Evolutionary conservation across 2,888 invertebrate species (phyloP), one percentile per base, ranked within the genome.

Genomic region (Metacarcinus magister): DNA sequence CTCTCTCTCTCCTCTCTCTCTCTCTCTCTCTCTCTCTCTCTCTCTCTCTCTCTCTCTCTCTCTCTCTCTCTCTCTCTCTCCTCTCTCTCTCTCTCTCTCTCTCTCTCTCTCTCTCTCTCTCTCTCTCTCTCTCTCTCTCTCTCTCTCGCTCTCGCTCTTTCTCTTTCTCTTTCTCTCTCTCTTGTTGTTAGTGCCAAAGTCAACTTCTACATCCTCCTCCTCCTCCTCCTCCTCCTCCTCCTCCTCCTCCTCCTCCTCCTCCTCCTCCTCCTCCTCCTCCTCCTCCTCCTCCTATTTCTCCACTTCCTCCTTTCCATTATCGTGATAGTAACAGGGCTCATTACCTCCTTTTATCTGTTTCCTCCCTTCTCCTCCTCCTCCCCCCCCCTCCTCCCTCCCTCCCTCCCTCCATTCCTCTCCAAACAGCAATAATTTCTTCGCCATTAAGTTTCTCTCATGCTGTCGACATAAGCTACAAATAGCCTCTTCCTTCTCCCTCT

Each of bases 81-180:
- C 10, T 46, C 46, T 4, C 46, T 46, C 46, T 46, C 46, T 46
- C 46, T 46, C 46, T 46, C 46, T 46, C 46, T 46, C 46, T 39
- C 39, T 91, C 5, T 43, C 91, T 39, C 10, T 43, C 19, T 46
- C 0, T 16, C 19, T 92, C 0, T 23, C 44, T 54, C 5, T 48
- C 54, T 44, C n/a, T 46, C 54, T 92, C 54, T 92, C 46, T 92
- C 54, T 46, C 44, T 92, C 54, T 92, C 48, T 92, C 54, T 92
- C 54, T 28, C 43, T 92, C 46, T 43, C 92, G 16, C 43, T 43
- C 43, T 92, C 92, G 2, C 43, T 92, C 46, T 46, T 23, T 48
- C 28, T 28, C 48, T 46, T 32, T 92, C 92, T 48, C 48, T 48
- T 32, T 92, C 54, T 92, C 28, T 92, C 46, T 54, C 54, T 46